Percentiles rank a stretch among this genome's conserved stretches.
These are phyloP conservation scores for Dysidea cf. avara DNA, from an alignment of 37 sponge, comb jelly and placozoan species.

Conservation along the genomic window DNA sequence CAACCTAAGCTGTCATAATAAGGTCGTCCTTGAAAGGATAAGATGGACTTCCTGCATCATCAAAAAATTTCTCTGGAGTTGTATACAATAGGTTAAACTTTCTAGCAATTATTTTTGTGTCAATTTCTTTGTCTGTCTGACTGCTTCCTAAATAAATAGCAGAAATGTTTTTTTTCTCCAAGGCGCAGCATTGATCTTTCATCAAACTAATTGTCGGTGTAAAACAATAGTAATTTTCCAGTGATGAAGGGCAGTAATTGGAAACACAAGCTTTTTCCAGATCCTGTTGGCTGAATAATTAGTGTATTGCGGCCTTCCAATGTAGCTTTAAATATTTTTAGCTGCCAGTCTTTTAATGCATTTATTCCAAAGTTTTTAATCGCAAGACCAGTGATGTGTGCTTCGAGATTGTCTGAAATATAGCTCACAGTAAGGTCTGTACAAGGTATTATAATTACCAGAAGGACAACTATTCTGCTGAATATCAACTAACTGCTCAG, in stretches of 20 bases:
- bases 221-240: no score
- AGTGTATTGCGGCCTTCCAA: slow-evolving; percentile 2
- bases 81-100: slow-evolving; percentile 1
- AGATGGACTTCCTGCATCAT: not conserved
- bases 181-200: not conserved
- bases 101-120: not conserved
- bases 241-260: no score
- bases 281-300: slow-evolving; percentile 18
- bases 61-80: slow-evolving; percentile 14
- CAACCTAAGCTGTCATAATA: not conserved
- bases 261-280: no score
- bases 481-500: not conserved
- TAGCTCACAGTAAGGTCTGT: no score
- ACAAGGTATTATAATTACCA: no score
- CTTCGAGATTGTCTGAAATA: not conserved
- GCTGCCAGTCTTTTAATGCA: slow-evolving; percentile 3
- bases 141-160: not conserved
- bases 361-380: slow-evolving; percentile 1
- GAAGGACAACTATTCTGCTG: no score
- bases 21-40: not conserved
- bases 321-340: not conserved
- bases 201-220: no score
- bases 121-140: not conserved
- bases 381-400: not conserved
- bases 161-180: not conserved